phyloP scores from a whole-genome alignment of 2,888 invertebrate species.

The Rhaphigaster nebulosa region DNA sequence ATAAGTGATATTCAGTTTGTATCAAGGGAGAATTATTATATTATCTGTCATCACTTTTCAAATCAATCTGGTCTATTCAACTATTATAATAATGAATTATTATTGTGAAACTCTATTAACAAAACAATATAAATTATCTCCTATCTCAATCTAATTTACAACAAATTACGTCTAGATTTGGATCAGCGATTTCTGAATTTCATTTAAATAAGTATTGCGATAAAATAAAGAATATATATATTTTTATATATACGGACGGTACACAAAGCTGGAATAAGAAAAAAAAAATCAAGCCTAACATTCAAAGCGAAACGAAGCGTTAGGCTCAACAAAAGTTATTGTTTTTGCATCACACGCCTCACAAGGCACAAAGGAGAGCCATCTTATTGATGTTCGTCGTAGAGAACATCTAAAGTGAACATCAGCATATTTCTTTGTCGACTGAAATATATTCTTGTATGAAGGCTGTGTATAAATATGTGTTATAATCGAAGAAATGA shows the following conservation, averaged over 20 bases:
- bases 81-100: no score
- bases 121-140: no score
- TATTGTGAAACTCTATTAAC: no score
- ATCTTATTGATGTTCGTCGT: neutral
- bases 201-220: no score
- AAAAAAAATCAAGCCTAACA: neutral
- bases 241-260: neutral
- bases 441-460: neutral
- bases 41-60: no score
- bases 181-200: no score
- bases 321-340: constrained; percentile 15
- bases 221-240: neutral
- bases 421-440: constrained; percentile 5
- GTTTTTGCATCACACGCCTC: constrained; percentile 5
- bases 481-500: neutral
- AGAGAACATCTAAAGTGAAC: neutral
- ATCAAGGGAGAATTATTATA: no score
- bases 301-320: constrained; percentile 13
- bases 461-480: neutral
- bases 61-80: no score
- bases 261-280: neutral
- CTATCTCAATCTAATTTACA: no score
- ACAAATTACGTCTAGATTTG: no score
- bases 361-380: neutral
- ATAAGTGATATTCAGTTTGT: no score